Evolutionary conservation across 2,797 vertebrate genomes (phyloP).

Genomic region (Myotis planiceps): DNA sequence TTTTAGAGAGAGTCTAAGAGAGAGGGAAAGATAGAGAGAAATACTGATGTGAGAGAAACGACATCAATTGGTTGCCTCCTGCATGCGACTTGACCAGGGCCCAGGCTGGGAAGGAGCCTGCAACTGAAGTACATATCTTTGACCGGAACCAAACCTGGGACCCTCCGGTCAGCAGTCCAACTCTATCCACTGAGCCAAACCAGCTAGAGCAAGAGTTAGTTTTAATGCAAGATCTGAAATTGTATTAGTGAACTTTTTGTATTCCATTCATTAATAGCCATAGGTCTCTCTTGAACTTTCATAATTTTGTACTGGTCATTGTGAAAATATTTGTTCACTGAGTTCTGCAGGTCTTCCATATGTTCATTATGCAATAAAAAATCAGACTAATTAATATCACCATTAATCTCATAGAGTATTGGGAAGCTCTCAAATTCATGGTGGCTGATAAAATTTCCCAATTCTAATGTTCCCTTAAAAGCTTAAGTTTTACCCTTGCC

Average conservation of each 20-base stretch:
- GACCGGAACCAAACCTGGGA: no score
- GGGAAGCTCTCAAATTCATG: neutral
- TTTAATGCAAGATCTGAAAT: neutral
- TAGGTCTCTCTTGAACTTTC: neutral
- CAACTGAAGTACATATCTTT: no score
- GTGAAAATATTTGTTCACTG: neutral
- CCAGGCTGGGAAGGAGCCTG: no score
- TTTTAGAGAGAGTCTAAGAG: no score
- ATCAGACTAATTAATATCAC: neutral
- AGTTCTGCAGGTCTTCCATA: neutral
- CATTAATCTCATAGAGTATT: neutral
- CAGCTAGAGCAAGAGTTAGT: neutral
- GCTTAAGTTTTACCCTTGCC: neutral
- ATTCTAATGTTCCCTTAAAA: conserved; percentile 19
- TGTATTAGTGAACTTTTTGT: neutral
- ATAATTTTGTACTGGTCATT: neutral
- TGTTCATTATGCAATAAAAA: neutral
- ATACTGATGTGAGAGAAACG: no score
- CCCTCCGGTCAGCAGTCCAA: no score
- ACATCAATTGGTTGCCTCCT: no score
- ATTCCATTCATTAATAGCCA: neutral
- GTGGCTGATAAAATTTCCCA: conserved; percentile 32
- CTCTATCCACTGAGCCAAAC: no score
- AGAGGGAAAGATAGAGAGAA: no score
- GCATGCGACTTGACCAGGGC: no score